phyloP scores from a whole-genome alignment of 2,113 vertebrate genomes.

The mouse (Mus musculus) region DNA sequence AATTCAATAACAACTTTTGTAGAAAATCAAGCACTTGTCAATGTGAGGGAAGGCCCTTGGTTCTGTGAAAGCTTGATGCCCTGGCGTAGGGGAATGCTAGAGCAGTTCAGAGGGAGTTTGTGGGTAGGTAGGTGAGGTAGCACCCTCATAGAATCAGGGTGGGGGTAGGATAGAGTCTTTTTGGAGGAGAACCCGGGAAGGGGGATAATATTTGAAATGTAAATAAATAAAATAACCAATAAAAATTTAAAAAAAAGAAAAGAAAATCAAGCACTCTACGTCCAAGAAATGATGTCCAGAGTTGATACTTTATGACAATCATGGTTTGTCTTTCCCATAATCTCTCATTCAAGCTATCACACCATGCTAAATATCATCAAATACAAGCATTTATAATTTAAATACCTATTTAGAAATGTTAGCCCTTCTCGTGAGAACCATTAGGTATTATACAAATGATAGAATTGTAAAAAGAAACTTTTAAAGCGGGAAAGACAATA shows the following conservation, averaged over 20 bases:
- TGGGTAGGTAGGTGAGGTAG: too few relatives aligned
- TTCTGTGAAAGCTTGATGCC: too few relatives aligned
- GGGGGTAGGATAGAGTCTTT: too few relatives aligned
- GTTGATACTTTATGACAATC: not conserved
- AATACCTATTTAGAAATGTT: not conserved
- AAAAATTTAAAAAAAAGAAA: too few relatives aligned
- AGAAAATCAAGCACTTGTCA: not conserved
- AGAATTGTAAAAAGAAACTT: not conserved
- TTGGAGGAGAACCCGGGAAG: too few relatives aligned
- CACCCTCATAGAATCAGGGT: too few relatives aligned
- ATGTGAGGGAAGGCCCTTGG: too few relatives aligned
- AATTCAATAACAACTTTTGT: not conserved
- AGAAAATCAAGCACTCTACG: not conserved
- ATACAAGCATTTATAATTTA: not conserved
- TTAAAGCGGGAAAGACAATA: not conserved
- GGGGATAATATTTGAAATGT: too few relatives aligned
- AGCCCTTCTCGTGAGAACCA: not conserved
- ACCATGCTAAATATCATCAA: not conserved
- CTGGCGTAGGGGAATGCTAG: too few relatives aligned
- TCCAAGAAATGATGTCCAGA: not conserved
- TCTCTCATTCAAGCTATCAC: not conserved
- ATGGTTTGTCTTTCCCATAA: not conserved
- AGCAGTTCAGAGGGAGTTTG: too few relatives aligned
- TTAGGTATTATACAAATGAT: not conserved
- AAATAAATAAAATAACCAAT: too few relatives aligned